A percentile compares a stretch with the other conserved stretches of the same genome.
These are phyloP conservation scores for Dinoponera quadriceps DNA, from an alignment of 1,140 invertebrate species.

Conservation along the genomic window DNA sequence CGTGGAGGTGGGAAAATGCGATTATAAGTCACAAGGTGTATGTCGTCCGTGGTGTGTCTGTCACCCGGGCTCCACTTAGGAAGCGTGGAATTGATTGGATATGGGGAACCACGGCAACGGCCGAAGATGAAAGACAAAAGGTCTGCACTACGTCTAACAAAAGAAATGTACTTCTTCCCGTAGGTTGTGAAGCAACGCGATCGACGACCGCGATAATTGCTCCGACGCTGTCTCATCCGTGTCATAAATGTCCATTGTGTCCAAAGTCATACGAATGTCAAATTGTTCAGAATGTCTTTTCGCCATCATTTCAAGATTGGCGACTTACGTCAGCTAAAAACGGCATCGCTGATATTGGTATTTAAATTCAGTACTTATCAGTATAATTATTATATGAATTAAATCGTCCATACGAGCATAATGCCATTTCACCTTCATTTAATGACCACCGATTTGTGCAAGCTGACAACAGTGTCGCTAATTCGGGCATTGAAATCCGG, in stretches of 20 bases:
- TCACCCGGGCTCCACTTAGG: constrained; percentile 47
- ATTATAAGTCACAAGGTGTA: constrained; percentile 86
- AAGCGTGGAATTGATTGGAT: constrained; percentile 82
- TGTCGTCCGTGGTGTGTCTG: constrained; percentile 75
- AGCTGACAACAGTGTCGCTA: no score
- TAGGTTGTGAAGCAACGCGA: constrained; percentile 22
- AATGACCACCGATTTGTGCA: no score
- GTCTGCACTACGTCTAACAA: constrained; percentile 64
- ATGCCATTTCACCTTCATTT: no score
- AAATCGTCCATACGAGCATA: not conserved
- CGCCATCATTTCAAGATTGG: no score
- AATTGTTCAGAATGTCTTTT: no score
- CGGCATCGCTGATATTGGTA: no score
- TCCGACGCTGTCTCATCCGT: not conserved
- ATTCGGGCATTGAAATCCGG: no score
- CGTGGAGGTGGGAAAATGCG: constrained; percentile 83
- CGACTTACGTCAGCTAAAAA: no score
- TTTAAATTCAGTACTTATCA: no score
- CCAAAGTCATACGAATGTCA: no score
- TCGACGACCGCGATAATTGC: not conserved
- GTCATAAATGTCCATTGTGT: not conserved
- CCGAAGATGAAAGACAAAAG: constrained; percentile 82
- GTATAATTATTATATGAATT: not conserved
- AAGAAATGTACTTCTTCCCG: constrained; percentile 66
- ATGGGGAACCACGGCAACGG: constrained; percentile 74